A percentile compares a stretch with the other conserved stretches of the same genome.
Evolutionary conservation across 2,888 invertebrate species (phyloP).

Genomic region (Chrysolina americana): DNA sequence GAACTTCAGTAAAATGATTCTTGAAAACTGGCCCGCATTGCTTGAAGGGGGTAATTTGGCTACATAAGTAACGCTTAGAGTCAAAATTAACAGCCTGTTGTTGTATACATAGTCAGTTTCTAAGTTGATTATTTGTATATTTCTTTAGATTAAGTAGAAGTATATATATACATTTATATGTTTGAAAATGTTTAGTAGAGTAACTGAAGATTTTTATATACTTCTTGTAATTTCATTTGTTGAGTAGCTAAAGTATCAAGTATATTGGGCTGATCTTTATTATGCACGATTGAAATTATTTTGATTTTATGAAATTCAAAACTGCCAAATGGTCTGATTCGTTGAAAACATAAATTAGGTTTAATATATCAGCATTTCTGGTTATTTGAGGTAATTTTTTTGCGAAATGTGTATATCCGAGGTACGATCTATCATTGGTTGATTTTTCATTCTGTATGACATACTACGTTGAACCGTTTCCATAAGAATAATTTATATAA

Average conservation of each 20-base stretch:
- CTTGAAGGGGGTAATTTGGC: constrained; percentile 26
- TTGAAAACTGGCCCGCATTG: constrained; percentile 6
- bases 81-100: constrained; percentile 36
- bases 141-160: constrained; percentile 5
- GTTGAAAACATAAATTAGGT: background rate
- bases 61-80: constrained; percentile 22
- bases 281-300: constrained; percentile 56
- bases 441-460: no score
- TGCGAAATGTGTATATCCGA: no score
- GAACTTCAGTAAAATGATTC: constrained; percentile 17
- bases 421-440: no score
- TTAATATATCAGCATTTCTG: no score
- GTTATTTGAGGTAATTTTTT: no score
- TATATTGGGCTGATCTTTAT: constrained; percentile 31
- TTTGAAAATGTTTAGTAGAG: constrained; percentile 6
- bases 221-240: background rate
- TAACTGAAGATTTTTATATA: constrained; percentile 12
- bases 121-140: background rate
- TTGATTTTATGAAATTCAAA: background rate
- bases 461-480: no score
- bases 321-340: constrained; percentile 29
- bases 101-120: constrained; percentile 6
- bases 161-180: background rate
- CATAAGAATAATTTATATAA: no score
- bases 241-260: constrained; percentile 16